A percentile compares a stretch with the other conserved stretches of the same genome.
phyloP scores from a whole-genome alignment of 2,888 invertebrate species.

The Lordiphosa andalusiaca region DNA sequence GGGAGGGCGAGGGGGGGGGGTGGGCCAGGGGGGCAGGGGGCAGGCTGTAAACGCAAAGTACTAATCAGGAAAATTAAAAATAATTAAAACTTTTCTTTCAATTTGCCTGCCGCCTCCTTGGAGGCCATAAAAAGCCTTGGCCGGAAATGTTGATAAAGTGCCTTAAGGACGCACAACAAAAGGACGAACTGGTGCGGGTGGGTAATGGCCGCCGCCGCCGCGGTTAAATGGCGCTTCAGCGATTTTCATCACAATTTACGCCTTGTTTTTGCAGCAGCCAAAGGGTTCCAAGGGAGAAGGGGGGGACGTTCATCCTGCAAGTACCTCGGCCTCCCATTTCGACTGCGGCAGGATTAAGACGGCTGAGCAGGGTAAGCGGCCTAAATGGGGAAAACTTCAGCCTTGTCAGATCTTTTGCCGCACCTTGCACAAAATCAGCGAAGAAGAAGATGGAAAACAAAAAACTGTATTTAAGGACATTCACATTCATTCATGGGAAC shows the following conservation, averaged over 20 bases:
- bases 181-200: slow-evolving; percentile 9
- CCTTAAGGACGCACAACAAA: slow-evolving; percentile 15
- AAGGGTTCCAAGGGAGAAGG: too few relatives aligned
- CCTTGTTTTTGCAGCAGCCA: slow-evolving; percentile 11
- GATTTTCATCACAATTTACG: slow-evolving; percentile 75
- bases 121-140: slow-evolving; percentile 54
- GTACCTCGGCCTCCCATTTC: slow-evolving; percentile 35
- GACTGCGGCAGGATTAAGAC: slow-evolving; percentile 69
- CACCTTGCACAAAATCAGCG: slow-evolving; percentile 17
- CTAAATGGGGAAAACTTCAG: slow-evolving; percentile 30
- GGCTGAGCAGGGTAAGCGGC: slow-evolving; percentile 38
- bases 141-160: slow-evolving; percentile 66
- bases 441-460: neutral
- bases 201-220: slow-evolving; percentile 73
- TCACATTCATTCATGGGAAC: slow-evolving; percentile 61
- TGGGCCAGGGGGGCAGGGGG: neutral
- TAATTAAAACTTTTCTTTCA: slow-evolving; percentile 77
- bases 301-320: neutral
- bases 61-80: slow-evolving; percentile 78
- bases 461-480: slow-evolving; percentile 1
- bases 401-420: slow-evolving; percentile 51
- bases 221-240: slow-evolving; percentile 75
- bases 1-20: slow-evolving; percentile 1
- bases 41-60: slow-evolving; percentile 68
- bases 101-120: slow-evolving; percentile 54